Evolutionary conservation across 2,888 invertebrate species (phyloP).

Genomic region (Psococerastis gibbosa): DNA sequence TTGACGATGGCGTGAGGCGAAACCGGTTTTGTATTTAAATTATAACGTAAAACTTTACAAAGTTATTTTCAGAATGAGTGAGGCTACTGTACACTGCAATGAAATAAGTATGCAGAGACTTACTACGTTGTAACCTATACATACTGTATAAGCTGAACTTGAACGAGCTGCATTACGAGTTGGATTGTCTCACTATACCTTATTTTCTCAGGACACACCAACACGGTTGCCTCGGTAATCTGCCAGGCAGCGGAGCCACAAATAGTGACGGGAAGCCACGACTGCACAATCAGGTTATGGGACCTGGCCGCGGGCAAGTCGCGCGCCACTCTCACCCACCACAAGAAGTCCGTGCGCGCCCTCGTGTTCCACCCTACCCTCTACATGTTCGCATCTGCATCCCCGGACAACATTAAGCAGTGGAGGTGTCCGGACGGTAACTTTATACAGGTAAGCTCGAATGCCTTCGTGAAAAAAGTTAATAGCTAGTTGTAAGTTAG

Average conservation of each 20-base stretch:
- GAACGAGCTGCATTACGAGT: no score
- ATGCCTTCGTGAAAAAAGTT: no score
- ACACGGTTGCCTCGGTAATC: conserved; percentile 88
- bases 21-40: no score
- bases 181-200: no score
- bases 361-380: conserved; percentile 56
- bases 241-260: conserved; percentile 90
- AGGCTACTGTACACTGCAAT: no score
- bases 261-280: conserved; percentile 83
- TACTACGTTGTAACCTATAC: no score
- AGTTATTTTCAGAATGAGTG: no score
- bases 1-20: no score
- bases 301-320: conserved; percentile 93
- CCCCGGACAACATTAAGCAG: conserved; percentile 97
- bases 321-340: conserved; percentile 87
- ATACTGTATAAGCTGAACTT: no score
- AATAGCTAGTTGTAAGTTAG: no score
- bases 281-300: conserved; percentile 93
- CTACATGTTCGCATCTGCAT: conserved; percentile 93
- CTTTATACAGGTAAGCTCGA: conserved; percentile 54
- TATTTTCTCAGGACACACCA: conserved; percentile 98
- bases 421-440: conserved; percentile 98
- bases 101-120: no score
- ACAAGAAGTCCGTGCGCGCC: conserved; percentile 86
- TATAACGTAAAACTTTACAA: no score